Conservation (phyloP, 2,113 vertebrate species). For the Pelecanoides urinatrix region DNA sequence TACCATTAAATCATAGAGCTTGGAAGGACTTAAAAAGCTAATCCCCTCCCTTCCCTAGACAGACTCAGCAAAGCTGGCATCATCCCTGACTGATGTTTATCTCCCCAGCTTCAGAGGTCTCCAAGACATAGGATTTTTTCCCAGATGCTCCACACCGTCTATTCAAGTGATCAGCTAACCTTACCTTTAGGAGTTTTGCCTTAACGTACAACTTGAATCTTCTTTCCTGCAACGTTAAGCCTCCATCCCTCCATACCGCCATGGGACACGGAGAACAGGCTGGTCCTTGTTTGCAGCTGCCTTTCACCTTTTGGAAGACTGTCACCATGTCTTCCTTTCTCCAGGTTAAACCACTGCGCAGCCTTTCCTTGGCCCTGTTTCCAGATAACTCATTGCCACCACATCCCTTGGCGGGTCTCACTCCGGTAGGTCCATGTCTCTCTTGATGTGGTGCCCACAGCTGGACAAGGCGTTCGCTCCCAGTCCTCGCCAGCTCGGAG, state of each 20-base stretch:
- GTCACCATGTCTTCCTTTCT: not conserved
- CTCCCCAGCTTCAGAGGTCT: not conserved
- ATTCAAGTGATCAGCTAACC: not conserved
- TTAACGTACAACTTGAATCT: not conserved
- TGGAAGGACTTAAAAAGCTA: not conserved
- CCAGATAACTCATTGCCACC: accelerated
- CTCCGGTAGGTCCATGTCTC: not conserved
- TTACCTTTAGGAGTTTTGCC: not conserved
- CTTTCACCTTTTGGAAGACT: not conserved
- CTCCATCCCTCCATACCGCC: too few species aligned
- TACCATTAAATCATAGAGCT: not conserved
- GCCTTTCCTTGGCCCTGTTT: not conserved
- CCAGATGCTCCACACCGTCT: not conserved
- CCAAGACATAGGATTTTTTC: not conserved
- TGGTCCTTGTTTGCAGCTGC: not conserved
- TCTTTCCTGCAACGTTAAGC: not conserved
- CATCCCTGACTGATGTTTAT: not conserved
- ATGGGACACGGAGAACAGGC: not conserved
- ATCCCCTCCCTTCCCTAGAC: not conserved
- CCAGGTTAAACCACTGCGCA: not conserved
- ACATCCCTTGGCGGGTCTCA: accelerated
- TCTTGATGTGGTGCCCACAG: not conserved
- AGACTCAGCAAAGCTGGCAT: not conserved
- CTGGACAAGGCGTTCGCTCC: accelerated
- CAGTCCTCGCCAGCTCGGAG: accelerated